Evolutionary conservation across 2,113 vertebrate species (phyloP), one percentile per base, ranked within the genome.

Genomic region (Colaptes auratus): DNA sequence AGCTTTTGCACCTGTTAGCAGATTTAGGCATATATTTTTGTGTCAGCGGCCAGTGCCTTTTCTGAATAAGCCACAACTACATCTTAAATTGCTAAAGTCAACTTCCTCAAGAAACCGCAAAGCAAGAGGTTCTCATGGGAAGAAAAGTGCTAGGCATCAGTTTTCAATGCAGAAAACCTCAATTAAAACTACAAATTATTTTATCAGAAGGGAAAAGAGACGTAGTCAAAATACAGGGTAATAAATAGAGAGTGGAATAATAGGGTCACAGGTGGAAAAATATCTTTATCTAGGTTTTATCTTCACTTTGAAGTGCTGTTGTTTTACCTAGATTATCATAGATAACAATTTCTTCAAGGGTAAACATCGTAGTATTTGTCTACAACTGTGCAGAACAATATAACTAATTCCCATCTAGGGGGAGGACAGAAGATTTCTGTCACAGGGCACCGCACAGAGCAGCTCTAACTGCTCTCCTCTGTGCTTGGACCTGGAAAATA

Each of bases 61-160:
- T 98, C 97, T 86, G 82, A 93, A 92, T 66, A 95, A 96, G 97
- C 97, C 96, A 95, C 78, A 3, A 92, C 82, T 96, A 95, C 93
- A 92, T 91, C 94, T 96, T 91, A 91, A 96, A 86, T 81, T 92
- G 94, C 91, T 96, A 84, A 96, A 98, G 98, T 97, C 98, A 98
- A 97, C 98, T 98, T 99, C 98, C 98, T 98, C 98, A 96, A 96
- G 76, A 72, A 84, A 98, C 97, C 97, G 95, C 96, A 97, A 89
- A 91, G 78, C 84, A 77, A 96, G 97, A 97, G 67, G 90, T 99
- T 99, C 98, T 98, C 98, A 69, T 99, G 98, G 97, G 98, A 98
- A 93, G 16, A 17, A 25, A 80, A 89, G 73, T 56, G 72, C 69
- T 82, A 93, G 71, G 79, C 93, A 65, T 93, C 69, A 67, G 50